phyloP scores from a whole-genome alignment of 2,888 invertebrate genomes.

The Quadriops clusia region DNA sequence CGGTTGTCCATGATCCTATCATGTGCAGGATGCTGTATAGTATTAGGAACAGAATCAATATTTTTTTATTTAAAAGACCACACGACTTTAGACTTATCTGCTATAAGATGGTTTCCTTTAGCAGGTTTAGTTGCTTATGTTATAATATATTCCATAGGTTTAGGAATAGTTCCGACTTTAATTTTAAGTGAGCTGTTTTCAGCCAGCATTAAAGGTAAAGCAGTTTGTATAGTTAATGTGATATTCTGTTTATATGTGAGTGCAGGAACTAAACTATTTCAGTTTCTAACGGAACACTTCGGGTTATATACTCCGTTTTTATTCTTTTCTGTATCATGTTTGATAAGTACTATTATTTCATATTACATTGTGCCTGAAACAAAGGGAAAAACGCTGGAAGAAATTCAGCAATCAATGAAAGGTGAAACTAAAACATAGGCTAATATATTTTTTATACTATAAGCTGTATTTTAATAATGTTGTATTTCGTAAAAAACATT shows the following conservation, averaged over 20 bases:
- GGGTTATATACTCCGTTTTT: slow-evolving; percentile 26
- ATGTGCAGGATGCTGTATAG: slow-evolving; percentile 17
- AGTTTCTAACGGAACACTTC: slow-evolving; percentile 20
- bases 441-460: too few species aligned
- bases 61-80: slow-evolving; percentile 23
- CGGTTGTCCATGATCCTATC: slow-evolving; percentile 23
- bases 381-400: slow-evolving; percentile 31
- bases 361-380: slow-evolving; percentile 29
- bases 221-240: slow-evolving; percentile 21
- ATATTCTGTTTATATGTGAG: slow-evolving; percentile 20
- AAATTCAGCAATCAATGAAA: slow-evolving; percentile 30
- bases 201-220: slow-evolving; percentile 22
- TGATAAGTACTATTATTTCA: slow-evolving; percentile 21
- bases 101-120: slow-evolving; percentile 18
- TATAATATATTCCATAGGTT: slow-evolving; percentile 19
- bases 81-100: slow-evolving; percentile 14
- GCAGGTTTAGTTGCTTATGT: slow-evolving; percentile 19
- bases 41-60: slow-evolving; percentile 19
- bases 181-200: slow-evolving; percentile 23
- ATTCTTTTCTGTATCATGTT: slow-evolving; percentile 21
- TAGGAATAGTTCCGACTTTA: slow-evolving; percentile 20
- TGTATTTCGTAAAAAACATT: too few species aligned
- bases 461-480: too few species aligned
- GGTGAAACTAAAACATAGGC: too few species aligned
- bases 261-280: slow-evolving; percentile 24